Evolutionary conservation across 2,888 invertebrate species (phyloP).

Genomic region (Dynastes maya): DNA sequence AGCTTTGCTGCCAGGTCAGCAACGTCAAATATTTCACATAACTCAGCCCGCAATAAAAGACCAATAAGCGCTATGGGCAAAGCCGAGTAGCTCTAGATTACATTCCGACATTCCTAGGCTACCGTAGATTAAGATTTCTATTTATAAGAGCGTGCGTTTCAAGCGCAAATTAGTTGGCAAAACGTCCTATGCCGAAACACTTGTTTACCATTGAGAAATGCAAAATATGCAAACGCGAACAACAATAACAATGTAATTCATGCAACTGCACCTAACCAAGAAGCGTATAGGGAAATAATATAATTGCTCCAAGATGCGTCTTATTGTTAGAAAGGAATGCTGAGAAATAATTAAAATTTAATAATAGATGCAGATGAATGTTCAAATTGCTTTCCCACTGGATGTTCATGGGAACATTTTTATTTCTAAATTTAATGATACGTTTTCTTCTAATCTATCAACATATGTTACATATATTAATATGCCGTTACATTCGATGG

Average conservation of each 20-base stretch:
- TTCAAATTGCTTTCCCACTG: too few relatives aligned
- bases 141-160: constrained; percentile 26
- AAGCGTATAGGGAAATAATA: neutral
- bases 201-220: constrained; percentile 44
- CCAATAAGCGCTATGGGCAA: constrained; percentile 25
- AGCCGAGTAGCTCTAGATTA: constrained; percentile 31
- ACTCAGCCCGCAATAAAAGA: neutral
- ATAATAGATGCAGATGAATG: too few relatives aligned
- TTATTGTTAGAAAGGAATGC: too few relatives aligned
- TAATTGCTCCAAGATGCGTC: too few relatives aligned
- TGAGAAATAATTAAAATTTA: too few relatives aligned
- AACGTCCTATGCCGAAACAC: constrained; percentile 23
- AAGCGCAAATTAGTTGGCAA: constrained; percentile 39
- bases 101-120: constrained; percentile 38
- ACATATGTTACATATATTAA: too few relatives aligned
- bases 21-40: constrained; percentile 27
- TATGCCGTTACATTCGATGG: too few relatives aligned
- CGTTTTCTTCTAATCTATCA: too few relatives aligned
- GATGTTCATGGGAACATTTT: too few relatives aligned
- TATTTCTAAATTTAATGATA: too few relatives aligned
- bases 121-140: constrained; percentile 42
- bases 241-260: neutral
- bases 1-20: constrained; percentile 16
- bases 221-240: constrained; percentile 29
- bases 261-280: neutral